These are phyloP conservation scores for Serranochromis macrocephalus DNA, from an alignment of 2,113 vertebrate genomes.

Conservation along the genomic window DNA sequence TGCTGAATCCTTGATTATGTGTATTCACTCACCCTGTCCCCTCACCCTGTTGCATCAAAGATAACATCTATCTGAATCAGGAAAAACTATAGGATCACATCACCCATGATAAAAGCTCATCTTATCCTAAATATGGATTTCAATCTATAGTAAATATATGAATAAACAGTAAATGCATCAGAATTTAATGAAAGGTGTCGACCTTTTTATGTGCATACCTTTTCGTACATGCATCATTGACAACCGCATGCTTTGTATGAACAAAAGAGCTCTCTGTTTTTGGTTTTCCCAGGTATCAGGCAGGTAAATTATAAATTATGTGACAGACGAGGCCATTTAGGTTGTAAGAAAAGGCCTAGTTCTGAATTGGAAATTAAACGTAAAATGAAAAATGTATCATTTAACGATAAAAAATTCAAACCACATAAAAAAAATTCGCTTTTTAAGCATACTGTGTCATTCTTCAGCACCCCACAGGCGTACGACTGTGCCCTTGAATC, in stretches of 20 bases:
- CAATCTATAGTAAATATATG: neutral
- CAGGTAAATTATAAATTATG: neutral
- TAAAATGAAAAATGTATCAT: neutral
- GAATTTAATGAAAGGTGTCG: neutral
- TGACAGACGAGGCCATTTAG: neutral
- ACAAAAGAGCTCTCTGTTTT: neutral
- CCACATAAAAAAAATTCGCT: neutral
- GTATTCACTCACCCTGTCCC: neutral
- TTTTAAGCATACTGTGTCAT: neutral
- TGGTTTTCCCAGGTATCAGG: neutral
- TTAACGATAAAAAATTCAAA: neutral
- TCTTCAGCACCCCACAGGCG: neutral
- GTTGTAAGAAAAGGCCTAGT: neutral
- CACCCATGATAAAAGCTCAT: neutral
- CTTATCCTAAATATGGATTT: neutral
- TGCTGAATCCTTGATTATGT: conserved; percentile 11
- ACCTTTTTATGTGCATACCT: neutral
- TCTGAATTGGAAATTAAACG: neutral
- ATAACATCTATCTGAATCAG: conserved; percentile 21
- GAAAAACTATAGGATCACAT: conserved; percentile 8
- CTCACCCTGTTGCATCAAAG: neutral
- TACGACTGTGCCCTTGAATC: neutral
- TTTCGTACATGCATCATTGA: neutral
- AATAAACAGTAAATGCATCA: neutral
- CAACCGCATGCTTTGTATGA: neutral